Percentiles rank a stretch among this genome's conserved stretches.
Conservation (phyloP, 2,113 vertebrate genomes). For the Meriones unguiculatus region DNA sequence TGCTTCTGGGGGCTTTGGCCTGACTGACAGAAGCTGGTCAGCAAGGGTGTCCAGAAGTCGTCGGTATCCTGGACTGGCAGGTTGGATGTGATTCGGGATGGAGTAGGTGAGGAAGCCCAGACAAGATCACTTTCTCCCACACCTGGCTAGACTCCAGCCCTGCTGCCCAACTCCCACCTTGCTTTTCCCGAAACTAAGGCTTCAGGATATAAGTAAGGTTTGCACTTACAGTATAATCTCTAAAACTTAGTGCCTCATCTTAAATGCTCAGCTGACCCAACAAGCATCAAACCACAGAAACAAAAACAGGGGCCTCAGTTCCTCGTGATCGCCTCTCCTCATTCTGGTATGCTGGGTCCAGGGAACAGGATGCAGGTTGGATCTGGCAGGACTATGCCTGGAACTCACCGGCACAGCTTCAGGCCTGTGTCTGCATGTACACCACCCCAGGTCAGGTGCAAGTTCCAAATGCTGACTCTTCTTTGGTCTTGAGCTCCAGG, state of each 20-base stretch:
- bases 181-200: fast-evolving
- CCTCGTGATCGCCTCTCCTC: fast-evolving
- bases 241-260: no score
- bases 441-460: no score
- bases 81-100: fast-evolving
- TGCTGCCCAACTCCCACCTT: fast-evolving
- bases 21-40: background rate
- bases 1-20: background rate
- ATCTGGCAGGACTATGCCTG: fast-evolving
- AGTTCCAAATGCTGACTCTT: background rate
- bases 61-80: fast-evolving
- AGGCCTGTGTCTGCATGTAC: fast-evolving
- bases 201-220: fast-evolving
- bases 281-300: no score
- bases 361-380: fast-evolving
- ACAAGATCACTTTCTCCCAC: fast-evolving
- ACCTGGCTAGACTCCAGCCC: background rate
- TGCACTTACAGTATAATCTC: fast-evolving
- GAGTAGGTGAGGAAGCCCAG: fast-evolving
- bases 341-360: no score
- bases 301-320: fast-evolving
- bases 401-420: background rate
- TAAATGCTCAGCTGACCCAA: background rate
- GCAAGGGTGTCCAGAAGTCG: fast-evolving
- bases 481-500: background rate